Conservation (phyloP, 2,797 vertebrate species). For the Sciurus carolinensis region DNA sequence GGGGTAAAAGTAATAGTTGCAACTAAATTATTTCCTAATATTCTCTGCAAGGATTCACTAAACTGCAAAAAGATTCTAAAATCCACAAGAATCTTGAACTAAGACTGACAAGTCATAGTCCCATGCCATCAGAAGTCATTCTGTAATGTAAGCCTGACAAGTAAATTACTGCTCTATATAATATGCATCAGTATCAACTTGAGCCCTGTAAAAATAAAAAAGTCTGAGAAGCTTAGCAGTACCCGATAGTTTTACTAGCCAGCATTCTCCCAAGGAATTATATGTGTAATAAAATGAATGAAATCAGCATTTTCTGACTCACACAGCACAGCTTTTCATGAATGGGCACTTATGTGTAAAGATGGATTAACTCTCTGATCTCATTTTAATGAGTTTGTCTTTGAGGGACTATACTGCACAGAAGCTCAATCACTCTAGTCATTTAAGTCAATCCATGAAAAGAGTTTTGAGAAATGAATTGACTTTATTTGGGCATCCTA, state of each 20-base stretch:
- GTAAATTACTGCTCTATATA: slow-evolving; percentile 32
- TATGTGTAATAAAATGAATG: slow-evolving; percentile 63
- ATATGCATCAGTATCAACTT: not conserved
- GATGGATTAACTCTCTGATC: slow-evolving; percentile 79
- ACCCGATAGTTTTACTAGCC: slow-evolving; percentile 4
- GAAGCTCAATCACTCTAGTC: slow-evolving; percentile 67
- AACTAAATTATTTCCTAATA: slow-evolving; percentile 61
- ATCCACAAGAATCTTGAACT: slow-evolving; percentile 9
- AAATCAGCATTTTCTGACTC: slow-evolving; percentile 77
- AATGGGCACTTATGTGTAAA: slow-evolving; percentile 69
- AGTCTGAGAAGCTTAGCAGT: slow-evolving; percentile 39
- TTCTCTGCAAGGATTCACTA: slow-evolving; percentile 59
- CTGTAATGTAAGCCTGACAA: not conserved
- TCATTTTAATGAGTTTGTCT: slow-evolving; percentile 80
- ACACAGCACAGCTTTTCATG: slow-evolving; percentile 63
- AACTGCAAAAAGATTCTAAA: slow-evolving; percentile 58
- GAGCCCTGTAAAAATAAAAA: slow-evolving; percentile 60
- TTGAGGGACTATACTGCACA: slow-evolving; percentile 49
- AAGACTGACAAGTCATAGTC: not conserved
- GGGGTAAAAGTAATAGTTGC: not conserved
- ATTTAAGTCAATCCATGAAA: slow-evolving; percentile 70
- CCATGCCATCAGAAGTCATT: not conserved
- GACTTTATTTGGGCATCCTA: slow-evolving; percentile 61
- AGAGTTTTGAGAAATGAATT: slow-evolving; percentile 36
- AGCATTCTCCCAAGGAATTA: slow-evolving; percentile 50